Base-by-base conservation (phyloP, 2,888 invertebrate genomes). In the Matsumyia berberina region DNA sequence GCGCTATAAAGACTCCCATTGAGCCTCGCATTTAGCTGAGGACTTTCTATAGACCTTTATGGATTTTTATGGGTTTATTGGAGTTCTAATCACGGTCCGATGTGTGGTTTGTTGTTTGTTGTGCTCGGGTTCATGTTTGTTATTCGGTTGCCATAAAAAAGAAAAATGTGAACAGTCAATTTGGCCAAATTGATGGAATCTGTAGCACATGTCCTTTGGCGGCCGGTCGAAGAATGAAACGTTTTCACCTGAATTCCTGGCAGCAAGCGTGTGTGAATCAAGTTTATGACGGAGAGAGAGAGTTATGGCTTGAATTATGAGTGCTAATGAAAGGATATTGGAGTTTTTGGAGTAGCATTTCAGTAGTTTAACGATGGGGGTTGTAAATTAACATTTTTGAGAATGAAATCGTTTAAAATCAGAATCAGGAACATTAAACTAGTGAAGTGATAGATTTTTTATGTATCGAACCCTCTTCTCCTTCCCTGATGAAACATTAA, bases 21-120 rank as follows among this genome's bases (percentile, higher is more conserved):
- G 19, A 66, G 67, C 79, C 73, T 64, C 35, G 31, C 44, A 77
- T 82, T 37, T 82, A 82, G 72, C 8, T 9, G 49, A 58, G 44
- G 80, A 17, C 49, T 19, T n/a, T 46, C 7, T 55, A 12, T 19
- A 9, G 17, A 31, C 2, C 78, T 79, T 67, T 74, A 85, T 19
- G 12, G 17, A 31, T 5, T 83, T 79, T 67, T 74, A 85, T 85
- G 69, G 0, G 24, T 79, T 85, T 85, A 79, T 85, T 67, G 74
- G 73, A 44, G 49, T 58, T 64, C 42, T 85, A 85, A 85, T 79
- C 60, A 62, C 55, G 49, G 49, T 62, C 35, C 67, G 49, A 73
- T 42, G 73, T 79, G 73, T 37, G 79, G 76, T 74, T 73, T 73
- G 9, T 19, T 74, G 24, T 17, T 78, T 24, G 24, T 19, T 74